Percentiles rank a stretch among this genome's conserved stretches.
Evolutionary conservation across 2,113 vertebrate species (phyloP).

Genomic region (Centropus bengalensis): DNA sequence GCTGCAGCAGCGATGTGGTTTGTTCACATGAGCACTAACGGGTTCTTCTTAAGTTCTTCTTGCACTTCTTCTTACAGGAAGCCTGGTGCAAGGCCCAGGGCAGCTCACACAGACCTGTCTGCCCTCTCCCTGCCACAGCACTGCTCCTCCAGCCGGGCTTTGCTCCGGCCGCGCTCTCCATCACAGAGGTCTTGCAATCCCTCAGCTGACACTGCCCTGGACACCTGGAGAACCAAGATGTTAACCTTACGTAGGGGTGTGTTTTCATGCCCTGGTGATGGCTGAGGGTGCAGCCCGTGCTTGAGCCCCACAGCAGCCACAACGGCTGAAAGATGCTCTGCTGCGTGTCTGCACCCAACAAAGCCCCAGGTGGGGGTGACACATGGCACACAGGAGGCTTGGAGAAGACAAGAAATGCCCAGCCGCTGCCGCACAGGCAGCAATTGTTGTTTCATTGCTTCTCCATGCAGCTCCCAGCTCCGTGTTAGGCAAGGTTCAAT

Average conservation of each 20-base stretch:
- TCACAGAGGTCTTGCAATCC: fast-evolving
- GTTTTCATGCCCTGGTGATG: background rate
- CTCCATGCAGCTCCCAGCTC: background rate
- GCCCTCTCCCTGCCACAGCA: background rate
- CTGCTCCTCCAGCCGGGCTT: background rate
- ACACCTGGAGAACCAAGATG: fast-evolving
- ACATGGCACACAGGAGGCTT: background rate
- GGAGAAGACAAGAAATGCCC: background rate
- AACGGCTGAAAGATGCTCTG: background rate
- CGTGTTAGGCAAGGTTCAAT: fast-evolving
- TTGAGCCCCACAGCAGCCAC: too few species aligned
- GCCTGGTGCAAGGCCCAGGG: fast-evolving
- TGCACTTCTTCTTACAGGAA: background rate
- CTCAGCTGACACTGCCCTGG: background rate
- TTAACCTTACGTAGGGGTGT: too few species aligned
- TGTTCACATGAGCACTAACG: background rate
- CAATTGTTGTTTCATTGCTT: background rate
- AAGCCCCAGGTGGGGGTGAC: background rate
- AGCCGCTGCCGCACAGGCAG: background rate
- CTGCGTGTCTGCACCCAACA: background rate
- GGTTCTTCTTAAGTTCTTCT: background rate
- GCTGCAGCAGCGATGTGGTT: background rate
- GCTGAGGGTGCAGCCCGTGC: background rate
- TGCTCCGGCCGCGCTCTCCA: background rate
- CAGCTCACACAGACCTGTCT: background rate